Conservation (phyloP, 2,888 invertebrate species). For the Macaria notata region DNA sequence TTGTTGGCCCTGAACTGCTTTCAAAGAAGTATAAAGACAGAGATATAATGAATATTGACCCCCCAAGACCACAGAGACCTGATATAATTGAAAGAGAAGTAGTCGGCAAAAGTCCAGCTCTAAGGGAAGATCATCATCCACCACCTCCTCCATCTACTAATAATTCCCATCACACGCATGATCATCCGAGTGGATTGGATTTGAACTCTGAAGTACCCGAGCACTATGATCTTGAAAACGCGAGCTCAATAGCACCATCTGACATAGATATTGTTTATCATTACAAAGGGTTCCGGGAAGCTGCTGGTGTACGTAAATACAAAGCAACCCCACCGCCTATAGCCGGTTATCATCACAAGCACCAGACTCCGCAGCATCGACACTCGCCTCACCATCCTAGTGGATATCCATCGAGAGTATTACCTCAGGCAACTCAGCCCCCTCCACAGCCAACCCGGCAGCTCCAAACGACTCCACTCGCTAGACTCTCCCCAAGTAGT, state of each 20-base stretch:
- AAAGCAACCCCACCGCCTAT: slow-evolving; percentile 93
- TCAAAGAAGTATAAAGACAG: slow-evolving; percentile 95
- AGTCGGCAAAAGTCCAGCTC: slow-evolving; percentile 91
- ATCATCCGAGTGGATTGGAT: slow-evolving; percentile 88
- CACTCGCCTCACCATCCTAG: slow-evolving; percentile 90
- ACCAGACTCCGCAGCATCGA: slow-evolving; percentile 87
- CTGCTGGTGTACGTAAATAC: slow-evolving; percentile 91
- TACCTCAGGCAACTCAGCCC: slow-evolving; percentile 87
- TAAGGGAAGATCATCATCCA: slow-evolving; percentile 90
- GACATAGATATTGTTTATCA: slow-evolving; percentile 98
- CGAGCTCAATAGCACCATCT: slow-evolving; percentile 98
- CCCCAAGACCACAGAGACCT: slow-evolving; percentile 91
- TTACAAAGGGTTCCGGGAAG: slow-evolving; percentile 96
- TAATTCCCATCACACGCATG: slow-evolving; percentile 86
- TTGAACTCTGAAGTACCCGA: slow-evolving; percentile 92
- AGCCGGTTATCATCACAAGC: slow-evolving; percentile 89
- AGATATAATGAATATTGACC: slow-evolving; percentile 87
- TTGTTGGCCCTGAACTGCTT: slow-evolving; percentile 92
- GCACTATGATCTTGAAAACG: slow-evolving; percentile 98
- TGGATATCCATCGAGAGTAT: slow-evolving; percentile 88
- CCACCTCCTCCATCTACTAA: slow-evolving; percentile 89
- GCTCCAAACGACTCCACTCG: slow-evolving; percentile 95
- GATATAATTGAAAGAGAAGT: slow-evolving; percentile 97
- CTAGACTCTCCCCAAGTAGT: slow-evolving; percentile 94
- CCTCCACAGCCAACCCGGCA: slow-evolving; percentile 85